A percentile compares a stretch with the other conserved stretches of the same genome.
These are phyloP conservation scores for Karalla daura DNA, from an alignment of 2,797 vertebrate species.

Conservation along the genomic window DNA sequence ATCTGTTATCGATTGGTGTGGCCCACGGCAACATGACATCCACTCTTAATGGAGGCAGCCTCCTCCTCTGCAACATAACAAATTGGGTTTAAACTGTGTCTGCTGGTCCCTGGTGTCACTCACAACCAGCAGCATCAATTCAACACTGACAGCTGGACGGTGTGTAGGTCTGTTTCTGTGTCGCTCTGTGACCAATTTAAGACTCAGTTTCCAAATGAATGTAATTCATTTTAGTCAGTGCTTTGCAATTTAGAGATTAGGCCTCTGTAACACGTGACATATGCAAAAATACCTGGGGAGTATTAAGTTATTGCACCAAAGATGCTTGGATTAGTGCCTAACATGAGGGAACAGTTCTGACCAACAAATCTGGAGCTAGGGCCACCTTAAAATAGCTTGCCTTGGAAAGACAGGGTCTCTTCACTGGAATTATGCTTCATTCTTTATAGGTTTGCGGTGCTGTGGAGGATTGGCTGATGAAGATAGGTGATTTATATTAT, in stretches of 20 bases:
- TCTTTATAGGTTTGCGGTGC: no score
- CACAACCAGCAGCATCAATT: slow-evolving; percentile 39
- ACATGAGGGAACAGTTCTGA: no score
- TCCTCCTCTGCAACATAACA: slow-evolving; percentile 53
- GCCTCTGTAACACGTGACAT: no score
- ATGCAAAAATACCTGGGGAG: no score
- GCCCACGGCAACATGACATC: slow-evolving; percentile 34
- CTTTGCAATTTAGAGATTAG: not conserved
- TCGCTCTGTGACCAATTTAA: not conserved
- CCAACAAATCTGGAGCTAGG: no score
- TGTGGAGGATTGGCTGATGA: no score
- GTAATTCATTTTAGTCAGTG: not conserved
- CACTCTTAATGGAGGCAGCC: slow-evolving; percentile 49
- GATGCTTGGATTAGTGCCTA: no score
- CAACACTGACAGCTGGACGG: slow-evolving; percentile 27
- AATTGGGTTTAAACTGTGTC: slow-evolving; percentile 56
- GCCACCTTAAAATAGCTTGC: no score
- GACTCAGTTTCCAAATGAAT: not conserved
- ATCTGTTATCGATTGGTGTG: slow-evolving; percentile 44
- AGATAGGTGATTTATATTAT: no score
- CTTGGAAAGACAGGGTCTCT: no score
- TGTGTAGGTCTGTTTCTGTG: not conserved
- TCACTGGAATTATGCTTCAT: no score
- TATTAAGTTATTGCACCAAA: no score
- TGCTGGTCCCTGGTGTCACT: slow-evolving; percentile 38